Evolutionary conservation across 2,797 vertebrate species (phyloP).

Genomic region (Yasuhikotakia modesta): DNA sequence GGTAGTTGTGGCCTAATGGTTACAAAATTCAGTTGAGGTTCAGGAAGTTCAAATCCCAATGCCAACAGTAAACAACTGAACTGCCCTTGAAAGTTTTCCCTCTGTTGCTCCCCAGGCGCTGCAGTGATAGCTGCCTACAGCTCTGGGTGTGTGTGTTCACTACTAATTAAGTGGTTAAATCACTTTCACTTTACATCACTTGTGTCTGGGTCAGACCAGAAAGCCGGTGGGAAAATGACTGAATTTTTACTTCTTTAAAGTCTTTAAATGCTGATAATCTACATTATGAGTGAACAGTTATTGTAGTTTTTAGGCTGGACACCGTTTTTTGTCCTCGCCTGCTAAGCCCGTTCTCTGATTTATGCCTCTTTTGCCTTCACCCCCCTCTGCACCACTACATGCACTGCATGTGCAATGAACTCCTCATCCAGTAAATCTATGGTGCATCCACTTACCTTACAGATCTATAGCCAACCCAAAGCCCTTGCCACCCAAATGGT

Average conservation of each 20-base stretch:
- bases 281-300: neutral
- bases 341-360: conserved; percentile 36
- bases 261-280: neutral
- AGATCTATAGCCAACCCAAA: conserved; percentile 51
- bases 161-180: too few relatives aligned
- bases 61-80: too few relatives aligned
- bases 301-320: conserved; percentile 14
- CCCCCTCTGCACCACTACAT: conserved; percentile 47
- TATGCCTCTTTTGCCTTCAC: conserved; percentile 48
- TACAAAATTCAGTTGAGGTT: too few relatives aligned
- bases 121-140: too few relatives aligned
- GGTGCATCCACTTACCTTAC: conserved; percentile 35
- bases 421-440: conserved; percentile 55
- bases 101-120: too few relatives aligned
- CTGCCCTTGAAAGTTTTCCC: too few relatives aligned
- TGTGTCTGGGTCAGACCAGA: neutral
- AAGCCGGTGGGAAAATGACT: neutral
- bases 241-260: neutral
- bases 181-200: too few relatives aligned
- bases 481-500: conserved; percentile 16
- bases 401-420: conserved; percentile 54
- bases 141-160: too few relatives aligned
- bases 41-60: too few relatives aligned
- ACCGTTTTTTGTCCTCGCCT: conserved; percentile 31
- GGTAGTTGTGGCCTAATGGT: too few relatives aligned